Percentiles rank a stretch among this genome's conserved stretches.
These are phyloP conservation scores for Lithobates sylvaticus DNA, from an alignment of 2,797 vertebrate species.

Conservation along the genomic window DNA sequence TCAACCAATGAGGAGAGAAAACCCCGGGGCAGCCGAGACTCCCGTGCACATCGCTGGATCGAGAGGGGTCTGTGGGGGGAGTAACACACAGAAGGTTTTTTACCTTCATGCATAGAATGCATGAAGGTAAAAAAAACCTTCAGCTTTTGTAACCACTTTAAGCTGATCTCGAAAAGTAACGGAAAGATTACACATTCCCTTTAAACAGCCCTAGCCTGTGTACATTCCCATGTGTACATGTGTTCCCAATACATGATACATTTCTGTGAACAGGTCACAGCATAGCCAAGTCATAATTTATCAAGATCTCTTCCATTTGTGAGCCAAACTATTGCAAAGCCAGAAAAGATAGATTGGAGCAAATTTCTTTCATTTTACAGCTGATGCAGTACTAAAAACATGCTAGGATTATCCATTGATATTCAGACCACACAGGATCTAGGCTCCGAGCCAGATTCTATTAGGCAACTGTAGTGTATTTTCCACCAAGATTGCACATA, in stretches of 20 bases:
- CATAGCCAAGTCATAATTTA: not conserved
- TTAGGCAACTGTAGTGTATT: slow-evolving; percentile 18
- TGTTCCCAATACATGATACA: not conserved
- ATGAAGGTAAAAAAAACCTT: too few relatives aligned
- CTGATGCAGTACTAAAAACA: slow-evolving; percentile 33
- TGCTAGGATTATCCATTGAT: slow-evolving; percentile 12
- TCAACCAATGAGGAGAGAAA: too few relatives aligned
- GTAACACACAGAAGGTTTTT: too few relatives aligned
- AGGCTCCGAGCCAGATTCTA: slow-evolving; percentile 31
- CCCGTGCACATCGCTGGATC: too few relatives aligned
- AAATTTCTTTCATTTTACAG: slow-evolving; percentile 22
- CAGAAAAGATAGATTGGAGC: slow-evolving; percentile 30
- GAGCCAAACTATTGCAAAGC: slow-evolving; percentile 21
- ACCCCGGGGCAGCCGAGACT: too few relatives aligned
- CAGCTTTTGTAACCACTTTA: not conserved
- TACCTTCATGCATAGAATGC: too few relatives aligned
- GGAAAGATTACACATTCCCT: not conserved
- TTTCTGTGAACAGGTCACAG: not conserved
- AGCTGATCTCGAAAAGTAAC: not conserved
- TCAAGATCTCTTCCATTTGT: slow-evolving; percentile 22
- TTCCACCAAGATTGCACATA: slow-evolving; percentile 39
- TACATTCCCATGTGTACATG: not conserved
- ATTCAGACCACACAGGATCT: slow-evolving; percentile 52
- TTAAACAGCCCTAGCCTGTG: not conserved
- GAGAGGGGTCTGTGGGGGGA: too few relatives aligned